Evolutionary conservation across 2,113 vertebrate genomes (phyloP), one percentile per base, ranked within the genome.

Genomic region (Lepus timidus): DNA sequence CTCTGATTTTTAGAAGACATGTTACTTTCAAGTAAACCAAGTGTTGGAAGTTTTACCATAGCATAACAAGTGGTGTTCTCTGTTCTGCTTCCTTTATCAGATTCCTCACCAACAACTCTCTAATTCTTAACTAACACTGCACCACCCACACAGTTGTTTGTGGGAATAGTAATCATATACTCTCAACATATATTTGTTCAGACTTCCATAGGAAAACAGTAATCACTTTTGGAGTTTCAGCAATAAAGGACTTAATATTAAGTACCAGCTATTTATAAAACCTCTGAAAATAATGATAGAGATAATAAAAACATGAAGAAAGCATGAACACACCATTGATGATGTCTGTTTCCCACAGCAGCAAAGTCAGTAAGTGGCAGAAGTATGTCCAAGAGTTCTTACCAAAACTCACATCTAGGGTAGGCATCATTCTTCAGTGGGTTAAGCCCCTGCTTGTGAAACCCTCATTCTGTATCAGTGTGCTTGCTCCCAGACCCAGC

Each of bases 281-380:
- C 12, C 14, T 85, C 5, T 70, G 27, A n/a, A 85, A 81, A 17
- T 76, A 83, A 83, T 58, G 17, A 3, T 33, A n/a, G 9, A 78
- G 67, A 52, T 76, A 44, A 90, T 62, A 44, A 78, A 83, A 93
- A n/a, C n/a, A 36, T 31, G 9, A 82, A 55, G 39, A 93, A 61
- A 23, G 58, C n/a, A 71, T 33, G 12, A 94, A 90, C 68, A 31
- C 61, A 81, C 19, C 13, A 25, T 13, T 31, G n/a, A 71, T 55
- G 13, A 33, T 36, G 39, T 64, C 68, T 20, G 52, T 8, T 85
- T 62, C 44, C 23, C 44, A 4, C 3, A 70, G 81, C 62, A 71
- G 6, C 29, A 19, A n/a, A 33, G 44, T 62, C 29, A 27, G 3
- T n/a, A 49, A 51, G 23, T 9, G 44, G 44, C 36, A 71, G 73